Evolutionary conservation across 2,888 invertebrate species (phyloP).

Genomic region (Torymus texanus): DNA sequence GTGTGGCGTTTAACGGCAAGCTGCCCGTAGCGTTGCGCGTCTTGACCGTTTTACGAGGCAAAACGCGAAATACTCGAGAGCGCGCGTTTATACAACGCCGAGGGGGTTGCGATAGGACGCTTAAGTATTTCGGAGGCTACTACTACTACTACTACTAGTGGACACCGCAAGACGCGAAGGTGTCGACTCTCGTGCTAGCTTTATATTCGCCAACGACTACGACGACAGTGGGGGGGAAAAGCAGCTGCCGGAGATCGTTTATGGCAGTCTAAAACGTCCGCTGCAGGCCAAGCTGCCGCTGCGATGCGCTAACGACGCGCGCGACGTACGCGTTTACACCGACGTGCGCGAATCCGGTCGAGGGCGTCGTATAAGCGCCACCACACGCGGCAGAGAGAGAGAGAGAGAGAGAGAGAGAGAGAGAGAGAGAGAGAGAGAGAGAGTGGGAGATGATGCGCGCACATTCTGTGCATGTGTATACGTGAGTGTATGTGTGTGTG

Average conservation of each 20-base stretch:
- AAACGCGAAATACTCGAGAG: conserved; percentile 55
- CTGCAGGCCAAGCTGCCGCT: conserved; percentile 31
- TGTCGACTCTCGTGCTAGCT: conserved; percentile 1
- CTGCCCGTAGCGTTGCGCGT: conserved; percentile 37
- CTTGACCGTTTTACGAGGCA: conserved; percentile 63
- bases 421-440: neutral
- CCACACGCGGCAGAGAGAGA: neutral
- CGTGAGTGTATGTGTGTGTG: neutral
- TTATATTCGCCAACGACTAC: conserved; percentile 9
- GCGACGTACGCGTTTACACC: neutral
- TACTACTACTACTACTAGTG: no score
- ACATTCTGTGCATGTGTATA: neutral
- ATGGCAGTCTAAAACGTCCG: conserved; percentile 67
- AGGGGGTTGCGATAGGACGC: neutral
- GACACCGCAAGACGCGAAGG: neutral
- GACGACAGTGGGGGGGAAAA: conserved; percentile 47
- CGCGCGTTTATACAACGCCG: no score
- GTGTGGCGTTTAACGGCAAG: conserved; percentile 8
- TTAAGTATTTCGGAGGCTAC: conserved; percentile 8
- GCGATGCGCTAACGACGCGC: conserved; percentile 12
- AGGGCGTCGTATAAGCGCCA: neutral
- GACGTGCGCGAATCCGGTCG: conserved; percentile 15
- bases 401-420: neutral
- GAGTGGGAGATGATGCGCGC: neutral
- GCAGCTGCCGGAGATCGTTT: conserved; percentile 66